Percentiles rank a stretch among this genome's conserved stretches.
phyloP scores from a whole-genome alignment of 1,140 invertebrate species.

The Aphaenogaster rudis region DNA sequence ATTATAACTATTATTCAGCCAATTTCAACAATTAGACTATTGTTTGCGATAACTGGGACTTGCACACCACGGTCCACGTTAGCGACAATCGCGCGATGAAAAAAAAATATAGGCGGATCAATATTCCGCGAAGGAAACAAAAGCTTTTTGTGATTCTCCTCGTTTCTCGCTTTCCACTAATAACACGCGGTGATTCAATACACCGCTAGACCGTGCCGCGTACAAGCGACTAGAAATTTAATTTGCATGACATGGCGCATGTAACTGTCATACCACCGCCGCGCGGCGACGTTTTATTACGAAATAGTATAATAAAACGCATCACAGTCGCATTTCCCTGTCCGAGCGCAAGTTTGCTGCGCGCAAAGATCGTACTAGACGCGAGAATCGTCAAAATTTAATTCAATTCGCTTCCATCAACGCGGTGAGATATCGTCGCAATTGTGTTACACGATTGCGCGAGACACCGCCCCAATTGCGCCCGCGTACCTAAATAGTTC shows the following conservation, averaged over 20 bases:
- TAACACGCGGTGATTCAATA: not conserved
- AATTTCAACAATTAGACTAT: not conserved
- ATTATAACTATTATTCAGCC: not conserved
- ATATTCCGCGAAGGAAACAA: not conserved
- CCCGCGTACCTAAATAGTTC: slow-evolving; percentile 36
- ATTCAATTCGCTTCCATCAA: slow-evolving; percentile 54
- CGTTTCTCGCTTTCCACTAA: not conserved
- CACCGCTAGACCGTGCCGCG: not conserved
- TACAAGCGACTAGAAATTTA: slow-evolving; percentile 42
- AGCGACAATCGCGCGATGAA: not conserved
- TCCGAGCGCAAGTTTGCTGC: slow-evolving; percentile 1
- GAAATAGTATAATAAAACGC: slow-evolving; percentile 32
- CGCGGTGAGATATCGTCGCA: slow-evolving; percentile 30
- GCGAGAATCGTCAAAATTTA: not conserved
- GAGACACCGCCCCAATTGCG: not conserved
- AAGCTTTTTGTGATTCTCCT: not conserved
- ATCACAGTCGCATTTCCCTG: not conserved
- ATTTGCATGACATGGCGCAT: slow-evolving; percentile 33
- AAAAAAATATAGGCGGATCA: not conserved
- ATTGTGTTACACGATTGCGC: slow-evolving; percentile 57
- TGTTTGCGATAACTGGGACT: not conserved
- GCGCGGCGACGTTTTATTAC: slow-evolving; percentile 30
- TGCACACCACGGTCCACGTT: not conserved
- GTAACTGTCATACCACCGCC: not conserved
- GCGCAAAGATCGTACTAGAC: not conserved